Percentiles rank a stretch among this genome's conserved stretches.
These are phyloP conservation scores for Limnephilus auricula DNA, from an alignment of 2,888 invertebrate genomes.

Conservation along the genomic window DNA sequence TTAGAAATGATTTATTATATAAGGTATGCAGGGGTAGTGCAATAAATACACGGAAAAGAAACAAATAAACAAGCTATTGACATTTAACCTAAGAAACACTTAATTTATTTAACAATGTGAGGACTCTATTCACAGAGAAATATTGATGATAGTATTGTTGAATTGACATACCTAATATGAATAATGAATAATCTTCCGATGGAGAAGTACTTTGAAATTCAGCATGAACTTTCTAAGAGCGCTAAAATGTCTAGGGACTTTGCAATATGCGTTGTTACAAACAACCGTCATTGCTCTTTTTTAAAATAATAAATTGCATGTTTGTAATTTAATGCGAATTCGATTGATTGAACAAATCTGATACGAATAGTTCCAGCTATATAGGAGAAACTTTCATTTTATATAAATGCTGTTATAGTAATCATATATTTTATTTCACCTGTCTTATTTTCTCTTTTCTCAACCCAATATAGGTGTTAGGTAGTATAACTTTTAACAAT, in stretches of 20 bases:
- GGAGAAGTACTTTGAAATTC: no score
- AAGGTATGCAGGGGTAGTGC: not conserved
- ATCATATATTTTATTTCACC: constrained; percentile 54
- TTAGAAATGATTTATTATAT: not conserved
- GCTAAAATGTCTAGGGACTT: no score
- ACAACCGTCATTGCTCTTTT: no score
- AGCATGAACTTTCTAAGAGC: no score
- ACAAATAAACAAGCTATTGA: no score
- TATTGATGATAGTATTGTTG: not conserved
- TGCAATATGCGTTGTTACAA: no score
- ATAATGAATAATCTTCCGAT: no score
- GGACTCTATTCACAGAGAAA: not conserved
- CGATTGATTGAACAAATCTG: not conserved
- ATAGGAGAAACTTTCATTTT: not conserved
- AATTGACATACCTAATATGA: no score
- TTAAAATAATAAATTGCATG: not conserved
- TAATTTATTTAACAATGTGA: not conserved
- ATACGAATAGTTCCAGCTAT: not conserved
- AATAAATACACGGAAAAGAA: not conserved
- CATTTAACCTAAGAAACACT: not conserved
- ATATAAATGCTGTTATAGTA: not conserved
- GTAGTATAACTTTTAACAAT: no score
- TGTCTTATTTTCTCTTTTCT: constrained; percentile 37
- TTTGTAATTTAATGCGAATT: not conserved
- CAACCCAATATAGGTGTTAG: no score